A percentile compares a stretch with the other conserved stretches of the same genome.
phyloP scores from a whole-genome alignment of 2,113 vertebrate genomes.

The Phyllostomus discolor region DNA sequence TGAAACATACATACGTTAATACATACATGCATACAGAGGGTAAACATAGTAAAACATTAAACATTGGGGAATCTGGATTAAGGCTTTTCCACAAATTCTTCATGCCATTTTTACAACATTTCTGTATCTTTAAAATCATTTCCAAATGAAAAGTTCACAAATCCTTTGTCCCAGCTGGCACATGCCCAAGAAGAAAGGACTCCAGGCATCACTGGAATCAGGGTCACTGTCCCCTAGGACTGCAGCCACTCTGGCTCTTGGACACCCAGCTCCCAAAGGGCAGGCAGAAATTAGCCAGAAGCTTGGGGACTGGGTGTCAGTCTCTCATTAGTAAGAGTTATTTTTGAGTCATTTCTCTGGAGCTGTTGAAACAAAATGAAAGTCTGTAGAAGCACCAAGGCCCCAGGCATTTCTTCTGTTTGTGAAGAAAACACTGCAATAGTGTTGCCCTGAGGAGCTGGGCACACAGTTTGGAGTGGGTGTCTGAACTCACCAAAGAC shows the following conservation, averaged over 20 bases:
- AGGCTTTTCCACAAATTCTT: neutral
- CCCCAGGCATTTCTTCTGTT: neutral
- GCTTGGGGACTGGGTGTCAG: neutral
- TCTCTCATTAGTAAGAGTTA: neutral
- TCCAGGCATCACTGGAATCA: neutral
- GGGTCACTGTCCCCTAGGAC: neutral
- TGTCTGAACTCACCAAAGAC: neutral
- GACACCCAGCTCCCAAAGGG: neutral
- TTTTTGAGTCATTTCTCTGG: neutral
- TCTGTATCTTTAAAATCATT: neutral
- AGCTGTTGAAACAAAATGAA: neutral
- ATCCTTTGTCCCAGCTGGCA: neutral
- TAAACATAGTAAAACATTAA: neutral
- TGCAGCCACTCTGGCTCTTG: neutral
- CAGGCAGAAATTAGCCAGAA: neutral
- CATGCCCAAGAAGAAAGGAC: neutral
- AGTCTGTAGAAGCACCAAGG: too few relatives aligned
- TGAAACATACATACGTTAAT: neutral
- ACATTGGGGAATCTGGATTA: too few relatives aligned
- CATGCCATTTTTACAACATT: neutral
- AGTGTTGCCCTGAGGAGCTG: neutral
- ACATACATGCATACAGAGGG: neutral
- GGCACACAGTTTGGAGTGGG: neutral
- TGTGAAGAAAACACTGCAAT: neutral
- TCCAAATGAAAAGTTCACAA: neutral